phyloP scores from a whole-genome alignment of 2,797 vertebrate species.

The Eutrigla gurnardus region DNA sequence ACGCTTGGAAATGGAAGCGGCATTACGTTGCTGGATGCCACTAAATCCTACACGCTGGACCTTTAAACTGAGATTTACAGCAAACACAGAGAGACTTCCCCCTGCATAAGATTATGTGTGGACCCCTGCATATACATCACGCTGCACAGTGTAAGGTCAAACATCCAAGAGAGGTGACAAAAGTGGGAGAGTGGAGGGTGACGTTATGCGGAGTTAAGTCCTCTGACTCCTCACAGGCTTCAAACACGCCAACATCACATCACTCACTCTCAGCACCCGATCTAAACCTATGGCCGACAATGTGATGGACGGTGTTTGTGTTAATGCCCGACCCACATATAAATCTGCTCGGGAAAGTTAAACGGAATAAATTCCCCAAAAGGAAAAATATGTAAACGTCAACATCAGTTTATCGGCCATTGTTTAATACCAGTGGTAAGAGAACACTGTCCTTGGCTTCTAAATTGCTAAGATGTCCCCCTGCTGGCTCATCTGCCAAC shows the following conservation, averaged over 20 bases:
- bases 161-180: not conserved
- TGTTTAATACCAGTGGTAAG: not conserved
- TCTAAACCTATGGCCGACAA: not conserved
- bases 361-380: not conserved
- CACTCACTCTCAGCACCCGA: not conserved
- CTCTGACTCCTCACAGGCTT: not conserved
- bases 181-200: not conserved
- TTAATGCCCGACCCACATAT: not conserved
- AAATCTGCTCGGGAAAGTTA: not conserved
- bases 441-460: not conserved
- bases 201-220: not conserved
- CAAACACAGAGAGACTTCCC: not conserved
- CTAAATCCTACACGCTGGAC: not conserved
- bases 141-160: not conserved
- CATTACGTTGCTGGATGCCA: no score
- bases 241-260: not conserved
- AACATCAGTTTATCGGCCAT: not conserved
- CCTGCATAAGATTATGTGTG: not conserved
- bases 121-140: not conserved
- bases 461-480: not conserved
- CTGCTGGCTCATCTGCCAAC: slow-evolving; percentile 10
- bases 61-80: not conserved
- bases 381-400: not conserved
- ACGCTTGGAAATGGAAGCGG: no score
- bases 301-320: not conserved